These are phyloP conservation scores for Gouania willdenowi DNA, from an alignment of 2,797 vertebrate genomes.

Conservation along the genomic window DNA sequence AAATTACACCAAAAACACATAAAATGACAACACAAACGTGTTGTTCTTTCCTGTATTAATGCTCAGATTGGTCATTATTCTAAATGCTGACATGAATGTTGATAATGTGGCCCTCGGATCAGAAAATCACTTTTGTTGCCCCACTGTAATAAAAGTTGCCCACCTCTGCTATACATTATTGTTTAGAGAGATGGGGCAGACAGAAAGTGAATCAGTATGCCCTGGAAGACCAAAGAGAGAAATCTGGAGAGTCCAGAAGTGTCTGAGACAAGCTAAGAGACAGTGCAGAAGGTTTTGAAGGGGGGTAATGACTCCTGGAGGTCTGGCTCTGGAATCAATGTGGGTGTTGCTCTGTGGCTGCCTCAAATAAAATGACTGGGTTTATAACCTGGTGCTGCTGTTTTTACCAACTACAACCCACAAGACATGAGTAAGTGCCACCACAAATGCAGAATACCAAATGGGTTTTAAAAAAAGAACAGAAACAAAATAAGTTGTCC, in stretches of 20 bases:
- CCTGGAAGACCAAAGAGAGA: too few relatives aligned
- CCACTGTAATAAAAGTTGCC: too few relatives aligned
- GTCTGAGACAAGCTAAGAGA: slow-evolving; percentile 1
- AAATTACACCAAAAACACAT: too few relatives aligned
- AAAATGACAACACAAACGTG: too few relatives aligned
- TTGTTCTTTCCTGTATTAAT: too few relatives aligned
- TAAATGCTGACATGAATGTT: too few relatives aligned
- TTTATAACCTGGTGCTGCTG: slow-evolving; percentile 25
- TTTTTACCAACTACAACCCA: slow-evolving; percentile 9
- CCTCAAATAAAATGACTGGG: slow-evolving; percentile 25
- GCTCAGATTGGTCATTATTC: too few relatives aligned
- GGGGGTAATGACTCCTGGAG: slow-evolving; percentile 25
- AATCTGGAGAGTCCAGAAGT: slow-evolving; percentile 1
- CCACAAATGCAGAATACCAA: slow-evolving; percentile 6
- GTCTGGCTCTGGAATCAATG: slow-evolving; percentile 35
- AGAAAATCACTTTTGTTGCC: too few relatives aligned
- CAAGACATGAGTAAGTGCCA: background rate
- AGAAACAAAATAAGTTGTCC: slow-evolving; percentile 14
- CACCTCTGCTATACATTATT: too few relatives aligned
- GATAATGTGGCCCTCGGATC: too few relatives aligned
- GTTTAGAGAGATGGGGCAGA: background rate
- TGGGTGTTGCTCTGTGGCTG: slow-evolving; percentile 41
- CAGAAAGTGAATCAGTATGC: too few relatives aligned
- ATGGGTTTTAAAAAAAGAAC: slow-evolving; percentile 30
- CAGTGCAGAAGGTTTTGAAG: background rate